Percentiles rank a stretch among this genome's conserved stretches.
phyloP scores from a whole-genome alignment of 2,888 invertebrate genomes.

The Trissoscelio sp. region DNA sequence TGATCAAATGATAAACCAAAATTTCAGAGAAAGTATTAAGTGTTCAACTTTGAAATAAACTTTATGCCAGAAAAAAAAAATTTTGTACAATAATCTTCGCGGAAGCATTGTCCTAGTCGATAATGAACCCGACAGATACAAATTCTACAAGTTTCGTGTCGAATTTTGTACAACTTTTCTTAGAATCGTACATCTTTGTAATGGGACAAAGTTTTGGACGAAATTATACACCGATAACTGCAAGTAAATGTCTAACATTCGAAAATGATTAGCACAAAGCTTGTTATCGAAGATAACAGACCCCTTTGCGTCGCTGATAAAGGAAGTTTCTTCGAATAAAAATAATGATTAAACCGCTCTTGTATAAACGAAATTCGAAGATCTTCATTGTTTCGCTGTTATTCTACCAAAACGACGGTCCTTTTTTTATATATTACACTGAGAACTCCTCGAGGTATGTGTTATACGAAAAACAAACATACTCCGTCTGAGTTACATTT shows the following conservation, averaged over 20 bases:
- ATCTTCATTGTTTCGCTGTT: constrained; percentile 12
- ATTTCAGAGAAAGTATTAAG: constrained; percentile 4
- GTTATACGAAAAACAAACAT: constrained; percentile 26
- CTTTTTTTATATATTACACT: constrained; percentile 5
- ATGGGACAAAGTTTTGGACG: constrained; percentile 1
- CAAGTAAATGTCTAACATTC: constrained; percentile 15
- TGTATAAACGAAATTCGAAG: constrained; percentile 29
- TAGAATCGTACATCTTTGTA: constrained; percentile 5
- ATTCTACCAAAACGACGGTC: constrained; percentile 2
- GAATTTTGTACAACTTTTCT: constrained; percentile 13
- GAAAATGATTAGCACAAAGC: constrained; percentile 24
- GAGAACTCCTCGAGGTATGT: constrained; percentile 44
- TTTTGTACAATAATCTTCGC: neutral
- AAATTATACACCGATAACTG: constrained; percentile 14
- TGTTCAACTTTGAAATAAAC: constrained; percentile 9
- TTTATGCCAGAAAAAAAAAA: constrained; percentile 1
- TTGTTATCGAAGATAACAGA: constrained; percentile 42
- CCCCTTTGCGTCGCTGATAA: constrained; percentile 1
- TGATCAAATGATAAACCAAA: neutral
- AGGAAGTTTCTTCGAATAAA: constrained; percentile 24
- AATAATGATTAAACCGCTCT: neutral
- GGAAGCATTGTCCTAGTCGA: neutral
- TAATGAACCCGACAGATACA: neutral
- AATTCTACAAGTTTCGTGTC: neutral
- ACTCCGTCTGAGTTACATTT: constrained; percentile 46